Conservation (phyloP, 2,888 invertebrate species). For the Chrysodeixis includens region DNA sequence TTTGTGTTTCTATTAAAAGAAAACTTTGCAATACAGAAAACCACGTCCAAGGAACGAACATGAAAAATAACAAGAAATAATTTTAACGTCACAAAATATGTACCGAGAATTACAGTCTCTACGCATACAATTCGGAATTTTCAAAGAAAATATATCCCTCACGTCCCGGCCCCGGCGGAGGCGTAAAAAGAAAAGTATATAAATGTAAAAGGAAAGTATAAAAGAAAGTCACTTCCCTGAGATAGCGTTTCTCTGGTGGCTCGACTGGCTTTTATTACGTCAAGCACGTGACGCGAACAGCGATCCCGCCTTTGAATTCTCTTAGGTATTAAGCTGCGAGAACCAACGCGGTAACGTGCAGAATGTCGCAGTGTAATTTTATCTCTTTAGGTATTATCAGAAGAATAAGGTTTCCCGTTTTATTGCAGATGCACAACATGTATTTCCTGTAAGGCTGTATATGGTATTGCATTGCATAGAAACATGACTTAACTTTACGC, state of each 20-base stretch:
- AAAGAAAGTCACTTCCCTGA: constrained; percentile 81
- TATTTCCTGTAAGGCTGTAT: background rate
- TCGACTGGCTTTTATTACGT: constrained; percentile 79
- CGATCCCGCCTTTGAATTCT: constrained; percentile 73
- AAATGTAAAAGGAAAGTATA: constrained; percentile 79
- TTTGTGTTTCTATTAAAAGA: too few species aligned
- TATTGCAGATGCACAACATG: background rate
- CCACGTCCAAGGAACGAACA: constrained; percentile 19
- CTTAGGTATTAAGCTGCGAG: constrained; percentile 63
- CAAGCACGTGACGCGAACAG: constrained; percentile 80
- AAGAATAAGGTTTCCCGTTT: background rate
- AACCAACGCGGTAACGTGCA: constrained; percentile 50
- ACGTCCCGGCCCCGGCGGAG: constrained; percentile 75
- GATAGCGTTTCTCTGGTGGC: constrained; percentile 75
- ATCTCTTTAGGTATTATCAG: constrained; percentile 10
- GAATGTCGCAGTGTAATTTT: constrained; percentile 32
- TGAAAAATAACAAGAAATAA: constrained; percentile 51
- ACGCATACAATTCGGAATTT: constrained; percentile 54
- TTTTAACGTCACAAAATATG: constrained; percentile 57
- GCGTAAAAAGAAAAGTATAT: constrained; percentile 79
- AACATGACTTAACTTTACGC: too few species aligned
- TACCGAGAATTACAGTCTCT: constrained; percentile 46
- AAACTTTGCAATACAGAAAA: constrained; percentile 3
- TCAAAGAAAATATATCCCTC: constrained; percentile 66
- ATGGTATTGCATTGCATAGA: too few species aligned